A percentile compares a stretch with the other conserved stretches of the same genome.
Evolutionary conservation across 2,888 invertebrate species (phyloP).

Genomic region (Willowsia nigromaculata): DNA sequence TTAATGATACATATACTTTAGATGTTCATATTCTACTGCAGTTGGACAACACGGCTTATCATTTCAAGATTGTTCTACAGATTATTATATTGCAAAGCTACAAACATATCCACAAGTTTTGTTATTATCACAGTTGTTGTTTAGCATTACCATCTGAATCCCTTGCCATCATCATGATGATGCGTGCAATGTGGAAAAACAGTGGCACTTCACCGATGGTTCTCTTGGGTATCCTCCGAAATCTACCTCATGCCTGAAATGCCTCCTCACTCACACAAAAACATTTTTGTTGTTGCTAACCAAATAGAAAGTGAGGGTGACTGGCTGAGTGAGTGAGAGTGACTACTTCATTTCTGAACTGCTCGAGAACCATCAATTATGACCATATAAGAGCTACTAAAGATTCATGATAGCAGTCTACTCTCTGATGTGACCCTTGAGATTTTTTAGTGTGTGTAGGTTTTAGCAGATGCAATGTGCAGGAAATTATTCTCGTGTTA

Average conservation of each 20-base stretch:
- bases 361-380: slow-evolving; percentile 72
- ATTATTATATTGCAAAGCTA: not conserved
- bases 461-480: not conserved
- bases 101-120: not conserved
- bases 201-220: slow-evolving; percentile 71
- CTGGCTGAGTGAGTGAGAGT: not conserved
- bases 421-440: slow-evolving; percentile 70
- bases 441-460: slow-evolving; percentile 46
- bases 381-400: slow-evolving; percentile 74
- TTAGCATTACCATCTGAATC: not conserved
- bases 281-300: slow-evolving; percentile 39
- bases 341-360: slow-evolving; percentile 69
- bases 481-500: slow-evolving; percentile 26
- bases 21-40: too few relatives aligned
- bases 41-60: too few relatives aligned
- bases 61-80: not conserved
- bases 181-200: slow-evolving; percentile 15
- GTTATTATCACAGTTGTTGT: not conserved
- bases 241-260: not conserved
- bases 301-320: slow-evolving; percentile 40
- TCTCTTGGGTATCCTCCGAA: slow-evolving; percentile 65
- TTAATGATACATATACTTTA: too few relatives aligned
- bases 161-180: not conserved
- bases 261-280: not conserved
- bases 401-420: slow-evolving; percentile 73